A percentile compares a stretch with the other conserved stretches of the same genome.
These are phyloP conservation scores for Ashinkailepas kermadecensis DNA, from an alignment of 2,888 invertebrate genomes.

Conservation along the genomic window DNA sequence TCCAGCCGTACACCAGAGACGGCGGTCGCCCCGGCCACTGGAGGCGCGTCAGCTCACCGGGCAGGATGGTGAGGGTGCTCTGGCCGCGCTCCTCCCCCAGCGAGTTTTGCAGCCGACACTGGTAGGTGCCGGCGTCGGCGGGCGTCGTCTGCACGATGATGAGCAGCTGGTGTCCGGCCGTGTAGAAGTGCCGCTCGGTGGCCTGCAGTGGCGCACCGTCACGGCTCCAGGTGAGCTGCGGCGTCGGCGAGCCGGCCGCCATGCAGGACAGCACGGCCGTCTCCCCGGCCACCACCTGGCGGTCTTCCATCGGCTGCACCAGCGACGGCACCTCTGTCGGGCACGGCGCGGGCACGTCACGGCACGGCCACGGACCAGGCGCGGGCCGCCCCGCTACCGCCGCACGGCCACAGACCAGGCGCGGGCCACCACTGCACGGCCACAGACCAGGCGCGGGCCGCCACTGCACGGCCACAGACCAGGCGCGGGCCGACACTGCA, in stretches of 20 bases:
- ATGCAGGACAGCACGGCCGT: slow-evolving; percentile 81
- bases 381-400: too few species aligned
- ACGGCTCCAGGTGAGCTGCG: slow-evolving; percentile 74
- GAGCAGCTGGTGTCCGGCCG: slow-evolving; percentile 76
- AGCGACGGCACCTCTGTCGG: slow-evolving; percentile 75
- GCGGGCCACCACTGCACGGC: too few species aligned
- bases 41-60: background rate
- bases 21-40: too few species aligned
- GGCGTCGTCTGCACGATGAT: slow-evolving; percentile 73
- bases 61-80: slow-evolving; percentile 49
- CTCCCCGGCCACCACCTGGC: slow-evolving; percentile 70
- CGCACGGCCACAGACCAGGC: too few species aligned
- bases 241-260: slow-evolving; percentile 76
- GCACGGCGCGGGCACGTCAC: too few species aligned
- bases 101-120: slow-evolving; percentile 82
- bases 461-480: too few species aligned
- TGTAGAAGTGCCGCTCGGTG: slow-evolving; percentile 76
- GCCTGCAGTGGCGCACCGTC: slow-evolving; percentile 63
- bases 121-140: slow-evolving; percentile 75
- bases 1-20: too few species aligned
- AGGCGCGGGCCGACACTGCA: too few species aligned
- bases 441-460: too few species aligned
- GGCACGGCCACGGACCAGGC: too few species aligned
- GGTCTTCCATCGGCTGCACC: slow-evolving; percentile 74
- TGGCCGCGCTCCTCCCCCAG: slow-evolving; percentile 66